These are phyloP conservation scores for Drosophila emarginata DNA, from an alignment of 2,888 invertebrate genomes.

Conservation along the genomic window DNA sequence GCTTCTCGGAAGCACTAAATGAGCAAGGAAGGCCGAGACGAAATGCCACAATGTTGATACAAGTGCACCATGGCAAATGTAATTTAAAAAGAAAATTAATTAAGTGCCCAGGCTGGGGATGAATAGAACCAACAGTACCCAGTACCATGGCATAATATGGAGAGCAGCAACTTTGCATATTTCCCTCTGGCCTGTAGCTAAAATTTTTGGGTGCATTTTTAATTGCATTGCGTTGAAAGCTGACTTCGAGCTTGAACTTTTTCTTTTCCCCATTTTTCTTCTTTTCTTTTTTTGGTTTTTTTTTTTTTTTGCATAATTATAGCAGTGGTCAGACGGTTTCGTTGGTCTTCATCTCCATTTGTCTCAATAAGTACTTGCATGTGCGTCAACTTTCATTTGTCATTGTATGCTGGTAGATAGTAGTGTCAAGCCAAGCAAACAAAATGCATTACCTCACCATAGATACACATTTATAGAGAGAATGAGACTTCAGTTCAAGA, in stretches of 20 bases:
- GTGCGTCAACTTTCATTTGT: conserved; percentile 74
- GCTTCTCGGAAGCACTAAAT: conserved; percentile 44
- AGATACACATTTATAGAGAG: conserved; percentile 17
- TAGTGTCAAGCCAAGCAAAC: conserved; percentile 60
- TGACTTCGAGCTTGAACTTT: conserved; percentile 20
- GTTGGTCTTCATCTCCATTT: conserved; percentile 35
- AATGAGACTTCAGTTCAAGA: not conserved
- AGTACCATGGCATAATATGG: not conserved
- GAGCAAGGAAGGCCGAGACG: conserved; percentile 32
- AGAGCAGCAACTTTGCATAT: conserved; percentile 8
- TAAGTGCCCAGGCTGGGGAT: conserved; percentile 48
- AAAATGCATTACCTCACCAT: conserved; percentile 68
- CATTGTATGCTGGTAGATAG: conserved; percentile 42
- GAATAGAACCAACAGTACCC: not conserved
- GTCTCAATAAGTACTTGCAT: conserved; percentile 64
- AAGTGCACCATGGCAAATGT: conserved; percentile 55
- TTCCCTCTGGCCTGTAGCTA: conserved; percentile 29
- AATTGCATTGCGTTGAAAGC: conserved; percentile 54
- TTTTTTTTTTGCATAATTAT: conserved; percentile 72
- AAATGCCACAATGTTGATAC: conserved; percentile 51
- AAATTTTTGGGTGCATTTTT: conserved; percentile 59
- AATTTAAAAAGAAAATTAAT: conserved; percentile 73
- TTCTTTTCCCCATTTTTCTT: conserved; percentile 38
- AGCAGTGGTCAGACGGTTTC: conserved; percentile 4
- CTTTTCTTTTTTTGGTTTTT: conserved; percentile 43